A percentile compares a stretch with the other conserved stretches of the same genome.
These are phyloP conservation scores for Aquatica leii DNA, from an alignment of 2,888 invertebrate genomes.

Conservation along the genomic window DNA sequence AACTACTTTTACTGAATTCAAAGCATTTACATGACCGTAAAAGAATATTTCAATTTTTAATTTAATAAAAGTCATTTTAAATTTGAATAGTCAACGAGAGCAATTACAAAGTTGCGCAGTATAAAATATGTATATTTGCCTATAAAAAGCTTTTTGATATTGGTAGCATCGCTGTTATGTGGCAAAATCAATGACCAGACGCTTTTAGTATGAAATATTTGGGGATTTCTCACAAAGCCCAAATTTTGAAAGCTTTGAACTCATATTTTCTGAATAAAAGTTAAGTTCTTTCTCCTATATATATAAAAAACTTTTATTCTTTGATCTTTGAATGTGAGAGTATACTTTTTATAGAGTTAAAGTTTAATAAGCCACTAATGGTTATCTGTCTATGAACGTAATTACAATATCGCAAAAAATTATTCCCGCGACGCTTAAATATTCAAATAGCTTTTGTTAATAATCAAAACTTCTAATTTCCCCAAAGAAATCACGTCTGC, in stretches of 20 bases:
- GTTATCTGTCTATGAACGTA: conserved; percentile 50
- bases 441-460: conserved; percentile 52
- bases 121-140: conserved; percentile 10
- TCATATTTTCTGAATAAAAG: conserved; percentile 31
- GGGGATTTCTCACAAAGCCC: conserved; percentile 30
- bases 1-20: not conserved
- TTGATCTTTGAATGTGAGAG: conserved; percentile 23
- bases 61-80: conserved; percentile 8
- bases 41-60: conserved; percentile 1
- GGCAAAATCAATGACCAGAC: conserved; percentile 29
- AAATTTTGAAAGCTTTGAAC: conserved; percentile 34
- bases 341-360: conserved; percentile 6
- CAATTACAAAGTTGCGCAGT: conserved; percentile 3
- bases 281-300: conserved; percentile 13
- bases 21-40: not conserved
- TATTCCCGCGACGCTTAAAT: conserved; percentile 52
- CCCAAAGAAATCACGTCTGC: conserved; percentile 58
- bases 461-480: conserved; percentile 62
- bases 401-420: conserved; percentile 53
- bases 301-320: conserved; percentile 23
- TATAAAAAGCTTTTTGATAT: conserved; percentile 21
- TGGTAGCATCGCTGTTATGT: conserved; percentile 18
- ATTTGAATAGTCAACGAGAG: not conserved
- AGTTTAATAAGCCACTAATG: conserved; percentile 9
- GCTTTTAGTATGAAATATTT: conserved; percentile 35